phyloP scores from a whole-genome alignment of 1,140 invertebrate species.

The Drosophila pallidifrons region DNA sequence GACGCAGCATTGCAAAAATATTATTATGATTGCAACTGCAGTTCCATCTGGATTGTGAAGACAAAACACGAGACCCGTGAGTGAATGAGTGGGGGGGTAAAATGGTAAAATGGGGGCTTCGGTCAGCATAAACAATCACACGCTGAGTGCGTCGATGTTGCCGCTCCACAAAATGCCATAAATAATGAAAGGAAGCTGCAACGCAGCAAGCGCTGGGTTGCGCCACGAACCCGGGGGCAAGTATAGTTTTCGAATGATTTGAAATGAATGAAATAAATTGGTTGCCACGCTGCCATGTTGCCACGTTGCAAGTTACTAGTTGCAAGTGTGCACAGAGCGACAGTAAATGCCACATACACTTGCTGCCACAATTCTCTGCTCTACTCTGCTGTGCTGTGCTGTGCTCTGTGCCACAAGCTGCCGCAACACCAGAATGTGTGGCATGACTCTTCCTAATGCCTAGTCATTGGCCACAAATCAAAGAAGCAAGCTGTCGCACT shows the following conservation, averaged over 20 bases:
- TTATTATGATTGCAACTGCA: conserved; percentile 61
- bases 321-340: conserved; percentile 4
- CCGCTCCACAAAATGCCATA: conserved; percentile 57
- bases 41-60: conserved; percentile 4
- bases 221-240: conserved; percentile 10
- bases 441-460: conserved; percentile 28
- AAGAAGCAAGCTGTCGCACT: conserved; percentile 7
- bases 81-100: background rate
- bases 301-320: conserved; percentile 10
- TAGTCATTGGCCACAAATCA: conserved; percentile 29
- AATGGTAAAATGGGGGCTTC: conserved; percentile 5
- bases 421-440: conserved; percentile 19
- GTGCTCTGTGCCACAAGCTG: conserved; percentile 29
- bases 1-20: conserved; percentile 56
- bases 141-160: conserved; percentile 58
- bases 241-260: conserved; percentile 56
- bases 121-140: conserved; percentile 65
- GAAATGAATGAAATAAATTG: conserved; percentile 62
- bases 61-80: background rate
- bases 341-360: conserved; percentile 40
- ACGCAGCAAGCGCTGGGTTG: background rate
- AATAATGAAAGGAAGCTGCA: conserved; percentile 58
- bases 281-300: conserved; percentile 31
- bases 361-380: background rate
- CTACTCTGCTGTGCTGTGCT: too few species aligned